phyloP scores from a whole-genome alignment of 2,113 vertebrate species.

The Ciconia boyciana region DNA sequence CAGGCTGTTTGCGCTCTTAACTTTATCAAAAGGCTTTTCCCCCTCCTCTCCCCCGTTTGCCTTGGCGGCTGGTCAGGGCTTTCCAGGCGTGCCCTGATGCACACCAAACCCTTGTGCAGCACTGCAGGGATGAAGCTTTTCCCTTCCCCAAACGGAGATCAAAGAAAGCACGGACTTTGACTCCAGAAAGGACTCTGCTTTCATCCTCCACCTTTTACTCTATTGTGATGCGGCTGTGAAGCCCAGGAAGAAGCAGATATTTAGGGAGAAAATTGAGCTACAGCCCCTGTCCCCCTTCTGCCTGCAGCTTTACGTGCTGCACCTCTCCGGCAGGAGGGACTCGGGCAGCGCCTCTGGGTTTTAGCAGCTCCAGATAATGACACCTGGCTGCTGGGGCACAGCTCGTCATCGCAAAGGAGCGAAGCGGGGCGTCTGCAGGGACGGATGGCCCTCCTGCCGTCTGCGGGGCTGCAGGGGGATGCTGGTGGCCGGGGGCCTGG shows the following conservation, averaged over 20 bases:
- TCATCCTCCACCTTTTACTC: background rate
- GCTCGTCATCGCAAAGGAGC: fast-evolving
- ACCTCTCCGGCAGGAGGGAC: background rate
- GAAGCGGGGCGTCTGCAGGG: background rate
- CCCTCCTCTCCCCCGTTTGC: background rate
- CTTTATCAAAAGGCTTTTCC: background rate
- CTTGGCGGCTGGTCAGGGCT: background rate
- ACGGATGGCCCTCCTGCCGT: fast-evolving
- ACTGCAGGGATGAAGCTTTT: background rate
- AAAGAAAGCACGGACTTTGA: background rate
- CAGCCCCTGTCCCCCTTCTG: background rate
- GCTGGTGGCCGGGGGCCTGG: fast-evolving
- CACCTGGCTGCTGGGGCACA: background rate
- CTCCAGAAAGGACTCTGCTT: background rate
- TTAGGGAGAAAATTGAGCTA: background rate
- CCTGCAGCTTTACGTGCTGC: background rate
- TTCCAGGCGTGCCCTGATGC: background rate
- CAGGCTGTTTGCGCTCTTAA: background rate
- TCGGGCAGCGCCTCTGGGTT: background rate
- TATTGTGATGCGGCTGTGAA: fast-evolving
- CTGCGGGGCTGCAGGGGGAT: background rate
- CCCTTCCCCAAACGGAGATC: background rate
- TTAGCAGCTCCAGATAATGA: background rate
- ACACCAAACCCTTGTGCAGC: background rate
- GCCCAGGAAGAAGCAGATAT: background rate